A percentile compares a stretch with the other conserved stretches of the same genome.
Conservation (phyloP, 2,888 invertebrate species). For the Drosophila histrio region DNA sequence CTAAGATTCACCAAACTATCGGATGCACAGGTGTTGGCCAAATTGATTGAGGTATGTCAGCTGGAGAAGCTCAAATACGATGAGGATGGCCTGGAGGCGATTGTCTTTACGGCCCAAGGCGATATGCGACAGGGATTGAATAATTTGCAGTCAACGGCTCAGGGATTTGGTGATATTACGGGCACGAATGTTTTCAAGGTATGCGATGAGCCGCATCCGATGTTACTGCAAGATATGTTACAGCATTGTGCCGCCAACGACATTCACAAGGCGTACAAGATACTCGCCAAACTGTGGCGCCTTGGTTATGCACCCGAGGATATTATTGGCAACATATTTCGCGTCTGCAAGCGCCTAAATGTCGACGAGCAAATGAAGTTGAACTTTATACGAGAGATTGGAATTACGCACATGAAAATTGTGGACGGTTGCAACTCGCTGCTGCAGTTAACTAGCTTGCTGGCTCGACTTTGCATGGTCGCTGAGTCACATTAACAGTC, state of each 20-base stretch:
- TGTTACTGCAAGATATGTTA: slow-evolving; percentile 96
- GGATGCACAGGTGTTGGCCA: slow-evolving; percentile 95
- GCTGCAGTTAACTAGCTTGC: slow-evolving; percentile 94
- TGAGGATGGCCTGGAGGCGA: slow-evolving; percentile 96
- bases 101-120: slow-evolving; percentile 99
- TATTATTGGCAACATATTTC: slow-evolving; percentile 96
- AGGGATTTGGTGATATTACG: slow-evolving; percentile 96
- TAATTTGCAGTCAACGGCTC: slow-evolving; percentile 97
- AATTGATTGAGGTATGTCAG: slow-evolving; percentile 90
- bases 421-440: slow-evolving; percentile 94
- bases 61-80: slow-evolving; percentile 91
- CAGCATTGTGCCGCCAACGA: slow-evolving; percentile 92
- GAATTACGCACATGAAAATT: slow-evolving; percentile 94
- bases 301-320: slow-evolving; percentile 98
- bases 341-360: slow-evolving; percentile 94
- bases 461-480: slow-evolving; percentile 91
- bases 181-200: slow-evolving; percentile 98
- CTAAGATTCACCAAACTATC: slow-evolving; percentile 95
- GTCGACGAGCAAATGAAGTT: slow-evolving; percentile 93
- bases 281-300: slow-evolving; percentile 94
- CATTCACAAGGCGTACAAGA: slow-evolving; percentile 93
- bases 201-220: slow-evolving; percentile 99
- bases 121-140: slow-evolving; percentile 99
- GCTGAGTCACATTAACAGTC: slow-evolving; percentile 64
- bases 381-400: slow-evolving; percentile 95